Evolutionary conservation across 1,140 invertebrate species (phyloP).

Genomic region (Capitella teleta): DNA sequence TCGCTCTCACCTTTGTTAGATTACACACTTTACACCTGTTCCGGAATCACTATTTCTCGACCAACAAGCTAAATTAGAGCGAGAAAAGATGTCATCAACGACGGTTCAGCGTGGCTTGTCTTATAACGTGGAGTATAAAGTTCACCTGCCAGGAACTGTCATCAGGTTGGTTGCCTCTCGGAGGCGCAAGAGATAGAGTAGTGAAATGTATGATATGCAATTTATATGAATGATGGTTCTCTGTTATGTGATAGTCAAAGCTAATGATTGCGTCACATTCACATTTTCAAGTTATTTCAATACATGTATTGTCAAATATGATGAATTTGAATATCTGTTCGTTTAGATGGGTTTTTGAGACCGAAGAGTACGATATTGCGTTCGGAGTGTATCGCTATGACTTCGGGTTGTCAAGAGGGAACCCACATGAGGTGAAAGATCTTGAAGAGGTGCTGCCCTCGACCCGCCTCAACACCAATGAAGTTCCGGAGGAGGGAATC

Average conservation of each 20-base stretch:
- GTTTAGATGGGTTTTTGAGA: neutral
- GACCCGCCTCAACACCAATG: constrained; percentile 26
- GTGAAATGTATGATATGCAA: too few relatives aligned
- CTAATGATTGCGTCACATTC: neutral
- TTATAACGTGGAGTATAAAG: too few relatives aligned
- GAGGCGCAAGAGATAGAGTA: too few relatives aligned
- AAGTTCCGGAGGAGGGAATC: constrained; percentile 27
- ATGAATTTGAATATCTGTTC: neutral
- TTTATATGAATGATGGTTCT: neutral
- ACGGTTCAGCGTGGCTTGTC: too few relatives aligned
- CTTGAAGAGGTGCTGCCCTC: constrained; percentile 16
- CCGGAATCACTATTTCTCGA: too few relatives aligned
- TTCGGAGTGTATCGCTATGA: neutral
- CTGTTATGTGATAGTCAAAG: neutral
- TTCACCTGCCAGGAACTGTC: too few relatives aligned
- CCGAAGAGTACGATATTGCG: constrained; percentile 1
- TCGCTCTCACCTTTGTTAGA: too few relatives aligned
- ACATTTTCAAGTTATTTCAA: neutral
- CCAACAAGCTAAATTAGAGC: too few relatives aligned
- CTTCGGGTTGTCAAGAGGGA: neutral
- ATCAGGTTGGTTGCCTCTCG: too few relatives aligned
- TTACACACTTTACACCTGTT: too few relatives aligned
- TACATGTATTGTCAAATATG: neutral
- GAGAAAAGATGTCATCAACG: too few relatives aligned
- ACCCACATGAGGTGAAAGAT: too few relatives aligned